phyloP scores from a whole-genome alignment of 2,113 vertebrate genomes.

The Lepisosteus oculatus region DNA sequence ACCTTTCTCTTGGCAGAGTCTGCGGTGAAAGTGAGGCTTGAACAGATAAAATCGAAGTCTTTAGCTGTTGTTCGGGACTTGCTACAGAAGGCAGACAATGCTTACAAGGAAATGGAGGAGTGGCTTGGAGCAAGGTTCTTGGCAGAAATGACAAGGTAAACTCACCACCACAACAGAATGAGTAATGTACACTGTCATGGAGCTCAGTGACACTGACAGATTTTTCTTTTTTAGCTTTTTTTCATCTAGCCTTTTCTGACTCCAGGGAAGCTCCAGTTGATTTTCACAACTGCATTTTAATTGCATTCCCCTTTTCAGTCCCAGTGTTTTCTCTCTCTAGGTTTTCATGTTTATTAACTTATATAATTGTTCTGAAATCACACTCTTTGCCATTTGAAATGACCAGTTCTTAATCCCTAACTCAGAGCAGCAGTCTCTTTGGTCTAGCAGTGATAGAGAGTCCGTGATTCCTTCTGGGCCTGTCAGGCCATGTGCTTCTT shows the following conservation, averaged over 20 bases:
- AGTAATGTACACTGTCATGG: background rate
- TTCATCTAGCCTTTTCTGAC: background rate
- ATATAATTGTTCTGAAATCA: too few relatives aligned
- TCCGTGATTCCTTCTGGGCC: too few relatives aligned
- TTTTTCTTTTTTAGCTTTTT: background rate
- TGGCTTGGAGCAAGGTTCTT: conserved; percentile 70
- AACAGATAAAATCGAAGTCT: conserved; percentile 73
- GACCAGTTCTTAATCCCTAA: too few relatives aligned
- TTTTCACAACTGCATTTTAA: background rate
- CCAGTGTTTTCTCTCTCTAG: too few relatives aligned
- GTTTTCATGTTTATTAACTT: too few relatives aligned
- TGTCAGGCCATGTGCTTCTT: too few relatives aligned
- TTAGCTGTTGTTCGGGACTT: conserved; percentile 61
- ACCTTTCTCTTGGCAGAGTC: conserved; percentile 55
- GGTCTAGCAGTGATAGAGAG: too few relatives aligned
- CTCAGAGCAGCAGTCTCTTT: too few relatives aligned
- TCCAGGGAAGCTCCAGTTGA: background rate
- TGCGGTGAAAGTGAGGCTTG: conserved; percentile 64
- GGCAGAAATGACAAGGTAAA: conserved; percentile 80
- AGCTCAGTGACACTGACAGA: background rate
- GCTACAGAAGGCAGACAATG: conserved; percentile 57
- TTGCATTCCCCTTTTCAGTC: background rate
- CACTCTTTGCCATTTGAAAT: too few relatives aligned
- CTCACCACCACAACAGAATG: background rate
- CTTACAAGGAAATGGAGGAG: conserved; percentile 70